phyloP scores from a whole-genome alignment of 2,113 vertebrate species.

The Arizona elegans region DNA sequence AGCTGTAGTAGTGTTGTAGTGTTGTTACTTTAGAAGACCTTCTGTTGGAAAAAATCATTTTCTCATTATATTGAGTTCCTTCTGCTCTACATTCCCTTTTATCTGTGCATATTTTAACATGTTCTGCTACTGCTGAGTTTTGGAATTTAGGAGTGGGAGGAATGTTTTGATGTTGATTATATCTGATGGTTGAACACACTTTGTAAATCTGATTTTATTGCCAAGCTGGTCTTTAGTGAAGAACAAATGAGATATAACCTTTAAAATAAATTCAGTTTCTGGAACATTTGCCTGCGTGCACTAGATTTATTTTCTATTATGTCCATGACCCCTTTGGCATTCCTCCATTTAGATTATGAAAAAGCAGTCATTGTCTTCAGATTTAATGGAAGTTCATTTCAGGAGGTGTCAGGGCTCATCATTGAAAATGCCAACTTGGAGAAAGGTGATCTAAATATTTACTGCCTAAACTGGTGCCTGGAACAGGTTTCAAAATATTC shows the following conservation, averaged over 20 bases:
- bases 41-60: not conserved
- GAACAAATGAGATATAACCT: not conserved
- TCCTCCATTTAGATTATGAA: not conserved
- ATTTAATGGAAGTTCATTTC: not conserved
- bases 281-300: not conserved
- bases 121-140: not conserved
- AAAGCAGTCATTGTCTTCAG: not conserved
- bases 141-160: not conserved
- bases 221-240: not conserved
- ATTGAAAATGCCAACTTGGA: not conserved
- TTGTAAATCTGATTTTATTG: not conserved
- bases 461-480: not conserved
- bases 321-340: not conserved
- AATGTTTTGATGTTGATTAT: not conserved
- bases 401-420: not conserved
- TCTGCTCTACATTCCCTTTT: not conserved
- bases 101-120: not conserved
- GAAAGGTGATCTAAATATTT: not conserved
- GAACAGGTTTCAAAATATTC: not conserved
- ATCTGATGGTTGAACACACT: not conserved
- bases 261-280: not conserved
- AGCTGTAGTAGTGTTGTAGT: too few relatives aligned
- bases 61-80: not conserved
- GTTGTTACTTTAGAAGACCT: not conserved
- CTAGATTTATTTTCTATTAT: not conserved